A percentile compares a stretch with the other conserved stretches of the same genome.
Evolutionary conservation across 1,140 invertebrate genomes (phyloP).

Genomic region (Pinna nobilis): DNA sequence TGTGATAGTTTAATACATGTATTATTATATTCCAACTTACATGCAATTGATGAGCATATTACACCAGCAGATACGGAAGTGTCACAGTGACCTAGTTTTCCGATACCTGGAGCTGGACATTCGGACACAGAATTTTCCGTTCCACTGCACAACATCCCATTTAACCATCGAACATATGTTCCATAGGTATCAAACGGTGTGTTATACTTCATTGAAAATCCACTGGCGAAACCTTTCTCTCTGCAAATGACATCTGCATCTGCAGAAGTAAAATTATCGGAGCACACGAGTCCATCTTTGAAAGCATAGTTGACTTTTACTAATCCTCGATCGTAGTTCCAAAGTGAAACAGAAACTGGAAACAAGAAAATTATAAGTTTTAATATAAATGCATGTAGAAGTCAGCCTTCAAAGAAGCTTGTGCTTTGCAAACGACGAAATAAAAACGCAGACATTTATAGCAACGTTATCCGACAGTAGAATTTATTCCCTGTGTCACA

Average conservation of each 20-base stretch:
- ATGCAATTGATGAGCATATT: not conserved
- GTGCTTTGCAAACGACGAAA: no score
- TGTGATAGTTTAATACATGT: no score
- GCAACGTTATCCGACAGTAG: no score
- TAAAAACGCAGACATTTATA: no score
- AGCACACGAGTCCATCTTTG: constrained; percentile 49
- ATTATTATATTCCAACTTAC: no score
- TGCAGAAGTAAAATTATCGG: constrained; percentile 60
- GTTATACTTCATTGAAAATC: constrained; percentile 3
- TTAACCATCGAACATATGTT: constrained; percentile 17
- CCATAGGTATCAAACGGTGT: not conserved
- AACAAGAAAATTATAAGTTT: not conserved
- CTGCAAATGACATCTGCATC: constrained; percentile 65
- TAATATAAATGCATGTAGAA: no score
- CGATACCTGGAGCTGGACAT: constrained; percentile 15
- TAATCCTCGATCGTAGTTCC: not conserved
- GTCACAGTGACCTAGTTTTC: constrained; percentile 21
- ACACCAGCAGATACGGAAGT: constrained; percentile 9
- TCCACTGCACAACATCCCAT: constrained; percentile 16
- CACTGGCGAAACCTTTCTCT: constrained; percentile 43
- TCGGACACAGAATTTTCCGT: constrained; percentile 15
- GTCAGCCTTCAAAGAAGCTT: no score
- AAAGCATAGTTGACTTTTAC: constrained; percentile 4
- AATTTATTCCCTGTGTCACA: no score
- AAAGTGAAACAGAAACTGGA: not conserved